Evolutionary conservation across 1,140 invertebrate species (phyloP), one percentile per base, ranked within the genome.

Genomic region (Drosophila tsacasi): DNA sequence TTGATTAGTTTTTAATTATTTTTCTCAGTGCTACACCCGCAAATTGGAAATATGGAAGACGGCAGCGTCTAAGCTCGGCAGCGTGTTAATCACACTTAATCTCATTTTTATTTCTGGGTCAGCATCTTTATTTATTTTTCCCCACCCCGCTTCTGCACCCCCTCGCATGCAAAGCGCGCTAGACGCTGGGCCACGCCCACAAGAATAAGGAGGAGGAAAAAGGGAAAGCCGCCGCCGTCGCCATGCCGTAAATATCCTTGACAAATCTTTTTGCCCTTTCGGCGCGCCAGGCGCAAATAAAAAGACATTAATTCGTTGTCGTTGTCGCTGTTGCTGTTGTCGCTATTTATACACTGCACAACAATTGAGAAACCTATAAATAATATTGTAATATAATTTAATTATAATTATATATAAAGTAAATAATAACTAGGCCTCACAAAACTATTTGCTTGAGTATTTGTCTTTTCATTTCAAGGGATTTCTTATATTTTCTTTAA

Each of bases 11-110:
- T 42, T 17, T 0, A n/a, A 50, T 23, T 9, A 32, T 54, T 67
- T 54, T 39, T 46, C 47, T 6, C 37, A 8, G 67, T 67, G 49
- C 8, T 46, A 9, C 47, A 40, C 40, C 57, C 50, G 37, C 47
- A 67, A 39, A 62, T 71, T 61, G 60, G 79, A 62, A 63, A 63
- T 74, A 72, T 63, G 67, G 77, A 83, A 67, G 71, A 69, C 64
- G 83, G 63, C 30, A 8, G 44, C 66, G 54, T 73, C 84, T 77
- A 79, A 89, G 65, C 84, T 81, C 69, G 81, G 78, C 85, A 73
- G 85, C 83, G 80, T 91, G 87, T 91, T 91, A 91, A 91, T 91
- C 87, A 91, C 87, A 91, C 87, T 91, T 91, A 91, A 91, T 91
- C 87, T 91, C 80, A 91, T 91, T 91, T 91, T 91, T 91, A 91